Evolutionary conservation across 2,113 vertebrate species (phyloP).

Genomic region (Tor tambroides): DNA sequence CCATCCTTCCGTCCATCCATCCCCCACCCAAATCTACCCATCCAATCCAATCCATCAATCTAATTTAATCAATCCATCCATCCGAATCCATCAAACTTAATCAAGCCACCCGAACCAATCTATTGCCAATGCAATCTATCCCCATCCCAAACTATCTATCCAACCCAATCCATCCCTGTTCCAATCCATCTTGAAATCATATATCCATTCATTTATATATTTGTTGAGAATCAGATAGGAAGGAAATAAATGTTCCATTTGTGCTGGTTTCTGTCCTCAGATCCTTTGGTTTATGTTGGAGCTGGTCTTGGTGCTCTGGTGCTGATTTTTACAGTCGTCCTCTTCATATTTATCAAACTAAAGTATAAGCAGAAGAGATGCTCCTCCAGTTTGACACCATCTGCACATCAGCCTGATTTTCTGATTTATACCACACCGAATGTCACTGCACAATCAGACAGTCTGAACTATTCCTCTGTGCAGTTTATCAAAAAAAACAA

Average conservation of each 20-base stretch:
- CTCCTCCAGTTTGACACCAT: not conserved
- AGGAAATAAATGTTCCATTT: not conserved
- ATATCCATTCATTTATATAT: not conserved
- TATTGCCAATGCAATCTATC: no score
- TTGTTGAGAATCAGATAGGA: not conserved
- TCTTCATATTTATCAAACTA: conserved; percentile 60
- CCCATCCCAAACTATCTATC: no score
- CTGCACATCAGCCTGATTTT: not conserved
- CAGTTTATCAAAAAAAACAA: conserved; percentile 40
- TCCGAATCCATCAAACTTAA: no score
- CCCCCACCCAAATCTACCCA: no score
- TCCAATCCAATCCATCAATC: no score
- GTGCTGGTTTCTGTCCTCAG: conserved; percentile 53
- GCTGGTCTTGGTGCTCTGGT: conserved; percentile 44
- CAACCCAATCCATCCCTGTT: no score
- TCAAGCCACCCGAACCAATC: no score
- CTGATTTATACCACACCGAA: not conserved
- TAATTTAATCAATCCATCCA: no score
- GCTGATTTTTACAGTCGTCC: conserved; percentile 25
- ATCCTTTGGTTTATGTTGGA: conserved; percentile 46
- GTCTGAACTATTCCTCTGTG: conserved; percentile 59
- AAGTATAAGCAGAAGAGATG: conserved; percentile 25
- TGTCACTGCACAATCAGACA: not conserved
- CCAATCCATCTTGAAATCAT: not conserved
- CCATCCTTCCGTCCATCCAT: no score